Evolutionary conservation across 53 echinoderm and acorn worm genomes (phyloP).

Genomic region (Holothuria scabra): DNA sequence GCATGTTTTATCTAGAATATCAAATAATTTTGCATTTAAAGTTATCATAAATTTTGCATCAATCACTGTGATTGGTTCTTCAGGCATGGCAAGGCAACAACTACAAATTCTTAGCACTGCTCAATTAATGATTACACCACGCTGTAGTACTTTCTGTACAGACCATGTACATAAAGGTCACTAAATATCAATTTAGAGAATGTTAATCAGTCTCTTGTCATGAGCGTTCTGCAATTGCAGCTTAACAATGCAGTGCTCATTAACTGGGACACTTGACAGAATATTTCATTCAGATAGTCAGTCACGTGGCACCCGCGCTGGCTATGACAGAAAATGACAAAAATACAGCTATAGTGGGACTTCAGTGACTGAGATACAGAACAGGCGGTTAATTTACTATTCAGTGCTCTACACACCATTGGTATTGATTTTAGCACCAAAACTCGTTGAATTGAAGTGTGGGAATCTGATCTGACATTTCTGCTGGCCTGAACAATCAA

Average conservation of each 20-base stretch:
- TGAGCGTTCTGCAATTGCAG: background rate
- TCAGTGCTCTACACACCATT: background rate
- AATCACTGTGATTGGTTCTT: too few species aligned
- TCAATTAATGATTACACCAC: too few species aligned
- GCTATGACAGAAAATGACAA: background rate
- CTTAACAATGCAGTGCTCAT: background rate
- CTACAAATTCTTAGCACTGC: too few species aligned
- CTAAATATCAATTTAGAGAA: background rate
- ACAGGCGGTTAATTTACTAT: conserved; percentile 7
- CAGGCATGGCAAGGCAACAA: too few species aligned
- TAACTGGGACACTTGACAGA: conserved; percentile 6
- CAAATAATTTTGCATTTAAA: too few species aligned
- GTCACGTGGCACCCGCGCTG: background rate
- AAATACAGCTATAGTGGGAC: background rate
- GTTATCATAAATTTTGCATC: too few species aligned
- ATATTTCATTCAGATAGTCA: background rate
- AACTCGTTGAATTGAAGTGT: background rate
- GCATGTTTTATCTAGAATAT: too few species aligned
- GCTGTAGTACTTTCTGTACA: too few species aligned
- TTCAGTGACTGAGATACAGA: background rate
- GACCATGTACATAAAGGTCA: background rate
- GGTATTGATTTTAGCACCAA: conserved; percentile 27
- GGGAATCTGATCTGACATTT: conserved; percentile 16
- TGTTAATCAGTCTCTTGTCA: conserved; percentile 25
- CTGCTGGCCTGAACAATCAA: background rate